Percentiles rank a stretch among this genome's conserved stretches.
These are phyloP conservation scores for Prinia subflava DNA, from an alignment of 2,113 vertebrate species.

Conservation along the genomic window DNA sequence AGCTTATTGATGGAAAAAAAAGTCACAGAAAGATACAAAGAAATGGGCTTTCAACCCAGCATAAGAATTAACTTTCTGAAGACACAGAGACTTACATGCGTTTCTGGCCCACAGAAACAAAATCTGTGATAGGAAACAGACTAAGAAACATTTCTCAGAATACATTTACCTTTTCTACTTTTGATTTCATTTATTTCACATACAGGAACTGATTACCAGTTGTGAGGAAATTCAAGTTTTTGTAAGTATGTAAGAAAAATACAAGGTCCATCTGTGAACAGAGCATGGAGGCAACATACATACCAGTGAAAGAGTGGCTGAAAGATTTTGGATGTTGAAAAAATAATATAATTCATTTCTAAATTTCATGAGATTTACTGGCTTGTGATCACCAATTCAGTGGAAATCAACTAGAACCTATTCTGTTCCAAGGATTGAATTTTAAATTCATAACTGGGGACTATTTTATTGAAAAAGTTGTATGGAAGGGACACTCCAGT, in stretches of 20 bases:
- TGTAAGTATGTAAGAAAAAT: neutral
- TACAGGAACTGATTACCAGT: neutral
- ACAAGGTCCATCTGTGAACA: neutral
- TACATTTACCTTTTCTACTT: neutral
- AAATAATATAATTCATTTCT: neutral
- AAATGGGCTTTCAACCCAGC: neutral
- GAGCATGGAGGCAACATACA: neutral
- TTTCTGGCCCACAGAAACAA: neutral
- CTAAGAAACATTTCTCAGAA: neutral
- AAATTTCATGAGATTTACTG: neutral
- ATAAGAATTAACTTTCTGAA: neutral
- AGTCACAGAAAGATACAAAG: neutral
- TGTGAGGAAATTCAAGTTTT: neutral
- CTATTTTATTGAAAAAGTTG: neutral
- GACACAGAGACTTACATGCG: neutral
- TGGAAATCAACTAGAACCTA: neutral
- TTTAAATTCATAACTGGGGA: neutral
- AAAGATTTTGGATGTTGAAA: neutral
- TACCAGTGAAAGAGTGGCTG: neutral
- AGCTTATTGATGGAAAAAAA: neutral
- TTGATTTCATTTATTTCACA: neutral
- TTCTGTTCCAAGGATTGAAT: neutral
- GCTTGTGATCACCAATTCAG: neutral
- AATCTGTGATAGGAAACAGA: neutral
- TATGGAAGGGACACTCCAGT: neutral